These are phyloP conservation scores for Tetraneura akinire DNA, from an alignment of 1,140 invertebrate genomes.

Conservation along the genomic window DNA sequence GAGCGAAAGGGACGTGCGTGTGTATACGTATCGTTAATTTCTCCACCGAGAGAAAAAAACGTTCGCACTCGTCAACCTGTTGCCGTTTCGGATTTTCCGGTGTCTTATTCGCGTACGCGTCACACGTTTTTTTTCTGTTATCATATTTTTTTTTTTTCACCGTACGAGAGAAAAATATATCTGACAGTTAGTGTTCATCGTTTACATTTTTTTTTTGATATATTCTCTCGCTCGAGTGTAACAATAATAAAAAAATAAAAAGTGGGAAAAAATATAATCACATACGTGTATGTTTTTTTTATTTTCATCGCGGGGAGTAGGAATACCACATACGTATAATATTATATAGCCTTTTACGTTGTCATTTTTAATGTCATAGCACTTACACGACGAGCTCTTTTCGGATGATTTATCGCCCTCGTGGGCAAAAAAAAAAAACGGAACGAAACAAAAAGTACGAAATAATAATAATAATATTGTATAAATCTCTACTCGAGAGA, in stretches of 20 bases:
- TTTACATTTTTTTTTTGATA: neutral
- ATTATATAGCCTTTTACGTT: constrained; percentile 38
- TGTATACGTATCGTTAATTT: constrained; percentile 16
- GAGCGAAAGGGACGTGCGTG: neutral
- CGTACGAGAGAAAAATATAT: neutral
- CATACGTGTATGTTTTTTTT: neutral
- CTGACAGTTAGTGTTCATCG: constrained; percentile 21
- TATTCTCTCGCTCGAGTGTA: neutral
- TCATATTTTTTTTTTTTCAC: neutral
- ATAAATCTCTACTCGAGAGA: constrained; percentile 38
- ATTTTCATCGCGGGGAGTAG: neutral
- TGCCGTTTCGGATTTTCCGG: constrained; percentile 7
- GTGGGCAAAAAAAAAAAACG: neutral
- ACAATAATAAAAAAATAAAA: constrained; percentile 31
- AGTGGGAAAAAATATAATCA: neutral
- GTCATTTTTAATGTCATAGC: constrained; percentile 47
- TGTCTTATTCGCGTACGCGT: constrained; percentile 27
- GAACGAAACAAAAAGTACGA: neutral
- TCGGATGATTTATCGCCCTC: constrained; percentile 42
- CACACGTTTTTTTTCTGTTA: neutral
- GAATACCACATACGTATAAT: too few species aligned
- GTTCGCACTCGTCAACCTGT: constrained; percentile 6
- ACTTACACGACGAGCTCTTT: constrained; percentile 31
- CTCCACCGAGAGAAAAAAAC: constrained; percentile 12
- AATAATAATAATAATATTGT: constrained; percentile 3